These are phyloP conservation scores for Dromas ardeola DNA, from an alignment of 2,113 vertebrate genomes.

Conservation along the genomic window DNA sequence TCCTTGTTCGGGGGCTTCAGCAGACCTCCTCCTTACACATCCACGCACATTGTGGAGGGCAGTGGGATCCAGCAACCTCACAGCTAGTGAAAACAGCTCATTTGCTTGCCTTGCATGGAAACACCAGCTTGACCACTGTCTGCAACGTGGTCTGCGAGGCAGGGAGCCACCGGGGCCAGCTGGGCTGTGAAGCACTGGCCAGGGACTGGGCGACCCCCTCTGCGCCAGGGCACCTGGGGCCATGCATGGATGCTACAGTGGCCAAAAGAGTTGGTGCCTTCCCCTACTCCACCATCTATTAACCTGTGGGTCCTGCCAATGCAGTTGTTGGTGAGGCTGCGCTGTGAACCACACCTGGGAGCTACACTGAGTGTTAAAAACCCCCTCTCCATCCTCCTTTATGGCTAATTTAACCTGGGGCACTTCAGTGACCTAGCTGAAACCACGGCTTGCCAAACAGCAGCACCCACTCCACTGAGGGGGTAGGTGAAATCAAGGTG, in stretches of 20 bases:
- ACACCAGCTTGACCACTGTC: not conserved
- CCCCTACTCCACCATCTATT: not conserved
- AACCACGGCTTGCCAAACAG: not conserved
- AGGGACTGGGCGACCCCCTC: not conserved
- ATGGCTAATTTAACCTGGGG: not conserved
- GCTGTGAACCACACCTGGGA: not conserved
- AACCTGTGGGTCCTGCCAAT: not conserved
- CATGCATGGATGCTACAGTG: fast-evolving
- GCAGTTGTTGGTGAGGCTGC: fast-evolving
- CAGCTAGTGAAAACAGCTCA: not conserved
- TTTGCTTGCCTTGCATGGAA: not conserved
- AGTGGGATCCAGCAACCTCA: not conserved
- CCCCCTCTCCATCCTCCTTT: not conserved
- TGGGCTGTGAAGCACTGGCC: not conserved
- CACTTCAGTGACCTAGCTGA: not conserved
- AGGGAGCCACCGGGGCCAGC: not conserved
- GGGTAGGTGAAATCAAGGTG: not conserved
- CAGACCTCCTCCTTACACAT: fast-evolving
- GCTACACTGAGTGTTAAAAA: not conserved
- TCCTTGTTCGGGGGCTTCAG: not conserved
- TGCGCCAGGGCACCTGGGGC: fast-evolving
- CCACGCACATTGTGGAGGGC: not conserved
- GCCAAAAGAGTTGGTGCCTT: not conserved
- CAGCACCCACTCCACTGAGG: not conserved
- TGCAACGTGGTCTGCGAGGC: fast-evolving